Base-by-base conservation (phyloP, 1,140 invertebrate species). In the Penaeus chinensis region DNA sequence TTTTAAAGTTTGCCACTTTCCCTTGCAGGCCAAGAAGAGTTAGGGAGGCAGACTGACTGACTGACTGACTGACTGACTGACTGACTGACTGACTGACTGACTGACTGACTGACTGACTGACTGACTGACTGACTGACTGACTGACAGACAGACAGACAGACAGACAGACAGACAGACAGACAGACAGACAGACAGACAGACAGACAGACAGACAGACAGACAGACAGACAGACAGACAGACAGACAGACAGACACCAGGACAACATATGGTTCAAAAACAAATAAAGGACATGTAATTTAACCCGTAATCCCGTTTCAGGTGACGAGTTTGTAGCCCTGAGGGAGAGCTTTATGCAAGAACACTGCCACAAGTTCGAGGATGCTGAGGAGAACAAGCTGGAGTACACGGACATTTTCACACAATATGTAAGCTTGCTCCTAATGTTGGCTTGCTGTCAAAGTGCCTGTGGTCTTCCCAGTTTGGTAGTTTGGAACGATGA, bases 331-430 rank as follows among this genome's bases (percentile, higher is more conserved):
- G 60, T 32, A 4, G 60, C 20, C 22, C 61, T 85, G n/a, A 60
- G 83, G 76, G 83, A 85, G 32, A 78, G 37, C 37, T 85, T 85
- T 60, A 69, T 85, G 60, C n/a, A 77, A 60, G 19, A 85, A 18
- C 83, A 85, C 27, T 85, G 83, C 61, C 60, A 85, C n/a, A 16
- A 78, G 27, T 85, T 85, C 62, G 27, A 78, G 32, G 83, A 85
- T 20, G 32, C 37, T 0, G 83, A 85, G 47, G 83, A 85, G 83
- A 85, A 85, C 62, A 85, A 85, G n/a, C 62, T 85, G 74, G 83
- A 85, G 18, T 85, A 85, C 61, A 85, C 47, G 76, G 83, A 85
- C 42, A 85, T 85, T 42, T 85, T 42, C 32, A 85, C 77, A 77
- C 83, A 85, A 78, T 85, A 85, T 65, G 83, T 85, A 78, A 37